Conservation (phyloP, 1,140 invertebrate genomes). For the Macrobrachium nipponense region DNA sequence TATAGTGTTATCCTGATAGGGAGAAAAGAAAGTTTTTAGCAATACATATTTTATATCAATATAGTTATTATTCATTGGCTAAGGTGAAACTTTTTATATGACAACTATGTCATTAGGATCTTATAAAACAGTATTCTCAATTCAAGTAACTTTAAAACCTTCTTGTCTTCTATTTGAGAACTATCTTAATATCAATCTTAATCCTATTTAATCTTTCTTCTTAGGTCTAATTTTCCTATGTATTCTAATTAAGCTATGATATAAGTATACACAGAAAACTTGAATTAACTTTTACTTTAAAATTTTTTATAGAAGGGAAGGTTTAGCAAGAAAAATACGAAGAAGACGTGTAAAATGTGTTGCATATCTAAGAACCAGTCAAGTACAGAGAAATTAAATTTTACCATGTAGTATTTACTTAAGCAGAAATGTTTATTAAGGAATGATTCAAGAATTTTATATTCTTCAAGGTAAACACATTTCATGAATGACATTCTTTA, state of each 20-base stretch:
- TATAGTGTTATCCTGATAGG: constrained; percentile 55
- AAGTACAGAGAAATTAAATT: background rate
- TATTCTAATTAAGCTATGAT: constrained; percentile 38
- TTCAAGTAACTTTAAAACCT: constrained; percentile 45
- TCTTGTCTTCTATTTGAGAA: constrained; percentile 36
- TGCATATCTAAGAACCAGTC: background rate
- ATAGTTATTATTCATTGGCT: constrained; percentile 53
- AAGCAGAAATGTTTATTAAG: no score
- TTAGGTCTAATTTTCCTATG: constrained; percentile 40
- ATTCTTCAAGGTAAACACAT: no score
- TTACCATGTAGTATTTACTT: no score
- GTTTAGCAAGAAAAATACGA: background rate
- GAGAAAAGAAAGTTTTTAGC: constrained; percentile 53
- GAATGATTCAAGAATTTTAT: no score
- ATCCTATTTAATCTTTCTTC: constrained; percentile 33
- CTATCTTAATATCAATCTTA: constrained; percentile 49
- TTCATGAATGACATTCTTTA: no score
- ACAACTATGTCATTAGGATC: constrained; percentile 20
- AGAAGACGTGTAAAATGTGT: background rate
- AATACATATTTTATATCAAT: constrained; percentile 56
- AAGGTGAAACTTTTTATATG: constrained; percentile 47
- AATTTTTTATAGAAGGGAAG: background rate
- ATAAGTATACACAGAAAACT: constrained; percentile 51
- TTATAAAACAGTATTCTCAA: constrained; percentile 50
- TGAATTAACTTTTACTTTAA: background rate